Evolutionary conservation across 2,797 vertebrate genomes (phyloP), one percentile per base, ranked within the genome.

Genomic region (Spinibarbus caldwelli): DNA sequence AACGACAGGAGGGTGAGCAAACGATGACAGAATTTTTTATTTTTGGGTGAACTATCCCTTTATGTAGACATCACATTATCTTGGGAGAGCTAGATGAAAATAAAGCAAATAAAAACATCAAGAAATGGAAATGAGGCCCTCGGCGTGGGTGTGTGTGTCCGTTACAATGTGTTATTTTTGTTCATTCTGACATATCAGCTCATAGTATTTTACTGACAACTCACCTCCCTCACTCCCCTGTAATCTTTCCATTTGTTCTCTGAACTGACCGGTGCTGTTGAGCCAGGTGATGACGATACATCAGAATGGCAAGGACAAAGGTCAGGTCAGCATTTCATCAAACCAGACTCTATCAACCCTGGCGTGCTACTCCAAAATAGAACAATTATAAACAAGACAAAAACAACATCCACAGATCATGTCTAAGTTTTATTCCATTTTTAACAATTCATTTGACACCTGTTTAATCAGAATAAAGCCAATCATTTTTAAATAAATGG

Each of bases 231-330:
- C 9, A 19, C 21, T 45, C 41, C 26, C 38, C 31, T 80, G 47
- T 85, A 38, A 72, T 80, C 52, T 80, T 64, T 71, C n/a, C 26
- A 85, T 45, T 79, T 72, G 57, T 45, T 78, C 67, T 59, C 26
- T 62, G 38, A 23, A 62, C 5, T 83, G 82, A 83, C 71, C 57
- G 52, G 71, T 75, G 23, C 57, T 49, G 29, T 66, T 54, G 72
- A 77, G 45, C 45, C 45, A 67, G 45, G 15, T 7, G 8, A 78
- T 84, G 26, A 84, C 78, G 82, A 84, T 78, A 17, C 45, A 23
- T 84, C 73, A 78, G 47, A 57, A 78, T 43, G 34, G 45, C 62
- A 68, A 78, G 62, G 82, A 84, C 47, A 84, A 77, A 78, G 73
- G 45, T 77, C 72, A 68, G 34, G 34, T 84, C 45, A 84, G 45